Conservation (phyloP, 2,113 vertebrate genomes). For the Suricata suricatta region DNA sequence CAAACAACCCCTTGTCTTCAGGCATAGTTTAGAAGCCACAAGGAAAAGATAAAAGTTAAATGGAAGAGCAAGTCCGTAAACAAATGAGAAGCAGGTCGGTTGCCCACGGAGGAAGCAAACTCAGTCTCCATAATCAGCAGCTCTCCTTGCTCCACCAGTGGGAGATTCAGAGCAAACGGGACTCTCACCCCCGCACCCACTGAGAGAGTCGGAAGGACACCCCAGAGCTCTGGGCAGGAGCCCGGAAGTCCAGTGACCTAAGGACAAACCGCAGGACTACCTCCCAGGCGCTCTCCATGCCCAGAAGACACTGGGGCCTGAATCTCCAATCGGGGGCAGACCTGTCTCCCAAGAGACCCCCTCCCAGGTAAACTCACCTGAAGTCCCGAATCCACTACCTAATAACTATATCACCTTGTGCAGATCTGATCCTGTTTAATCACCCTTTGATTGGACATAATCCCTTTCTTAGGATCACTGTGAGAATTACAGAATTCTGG, state of each 20-base stretch:
- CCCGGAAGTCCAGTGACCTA: background rate
- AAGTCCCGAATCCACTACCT: background rate
- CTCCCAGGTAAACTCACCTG: background rate
- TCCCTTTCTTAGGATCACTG: conserved; percentile 44
- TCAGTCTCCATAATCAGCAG: conserved; percentile 43
- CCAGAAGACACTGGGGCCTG: background rate
- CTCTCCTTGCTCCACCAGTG: background rate
- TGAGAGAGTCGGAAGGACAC: background rate
- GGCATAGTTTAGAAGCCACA: conserved; percentile 70
- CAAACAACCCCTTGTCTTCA: conserved; percentile 70
- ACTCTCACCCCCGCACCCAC: background rate
- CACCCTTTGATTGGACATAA: conserved; percentile 58
- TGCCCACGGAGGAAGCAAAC: conserved; percentile 56
- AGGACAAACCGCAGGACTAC: background rate
- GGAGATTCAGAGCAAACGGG: background rate
- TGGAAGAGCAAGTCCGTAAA: conserved; percentile 63
- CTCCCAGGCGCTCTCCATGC: background rate
- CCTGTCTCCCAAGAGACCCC: background rate
- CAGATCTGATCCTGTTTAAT: conserved; percentile 58
- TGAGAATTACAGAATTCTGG: conserved; percentile 55
- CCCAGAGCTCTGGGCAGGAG: background rate
- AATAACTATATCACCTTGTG: background rate
- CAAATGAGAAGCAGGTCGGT: conserved; percentile 66
- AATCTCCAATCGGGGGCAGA: background rate
- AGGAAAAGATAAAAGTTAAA: conserved; percentile 78